These are phyloP conservation scores for Anas platyrhynchos DNA, from an alignment of 2,113 vertebrate species.

Conservation along the genomic window DNA sequence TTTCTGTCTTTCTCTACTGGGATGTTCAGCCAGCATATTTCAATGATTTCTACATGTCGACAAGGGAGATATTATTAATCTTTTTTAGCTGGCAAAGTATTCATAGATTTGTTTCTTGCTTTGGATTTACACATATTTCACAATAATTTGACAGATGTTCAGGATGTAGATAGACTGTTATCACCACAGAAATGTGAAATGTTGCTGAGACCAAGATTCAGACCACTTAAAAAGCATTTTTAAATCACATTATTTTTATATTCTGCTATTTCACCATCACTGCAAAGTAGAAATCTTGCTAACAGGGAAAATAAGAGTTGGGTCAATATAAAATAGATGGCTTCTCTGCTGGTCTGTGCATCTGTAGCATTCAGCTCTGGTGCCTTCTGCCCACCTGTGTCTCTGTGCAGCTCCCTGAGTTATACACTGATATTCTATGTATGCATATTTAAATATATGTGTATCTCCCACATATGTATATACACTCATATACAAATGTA, in stretches of 20 bases:
- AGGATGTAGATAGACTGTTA: neutral
- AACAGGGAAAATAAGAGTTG: neutral
- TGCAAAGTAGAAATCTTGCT: neutral
- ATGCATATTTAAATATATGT: neutral
- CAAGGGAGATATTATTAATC: conserved; percentile 63
- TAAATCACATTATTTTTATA: neutral
- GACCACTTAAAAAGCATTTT: neutral
- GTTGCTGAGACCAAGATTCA: neutral
- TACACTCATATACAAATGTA: neutral
- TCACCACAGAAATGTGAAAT: neutral
- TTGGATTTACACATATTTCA: neutral
- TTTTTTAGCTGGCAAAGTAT: neutral
- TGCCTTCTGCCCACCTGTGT: neutral
- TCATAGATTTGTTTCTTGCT: neutral
- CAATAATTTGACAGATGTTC: neutral
- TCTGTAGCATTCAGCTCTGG: neutral
- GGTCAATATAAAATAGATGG: neutral
- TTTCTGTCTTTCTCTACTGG: conserved; percentile 26
- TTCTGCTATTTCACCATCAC: neutral
- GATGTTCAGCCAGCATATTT: conserved; percentile 68
- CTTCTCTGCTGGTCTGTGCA: neutral
- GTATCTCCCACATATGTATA: neutral
- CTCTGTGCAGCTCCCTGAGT: neutral
- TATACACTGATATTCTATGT: neutral
- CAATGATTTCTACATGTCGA: conserved; percentile 83